These are phyloP conservation scores for Phrynocephalus vlangalii DNA, from an alignment of 2,797 vertebrate genomes.

Conservation along the genomic window DNA sequence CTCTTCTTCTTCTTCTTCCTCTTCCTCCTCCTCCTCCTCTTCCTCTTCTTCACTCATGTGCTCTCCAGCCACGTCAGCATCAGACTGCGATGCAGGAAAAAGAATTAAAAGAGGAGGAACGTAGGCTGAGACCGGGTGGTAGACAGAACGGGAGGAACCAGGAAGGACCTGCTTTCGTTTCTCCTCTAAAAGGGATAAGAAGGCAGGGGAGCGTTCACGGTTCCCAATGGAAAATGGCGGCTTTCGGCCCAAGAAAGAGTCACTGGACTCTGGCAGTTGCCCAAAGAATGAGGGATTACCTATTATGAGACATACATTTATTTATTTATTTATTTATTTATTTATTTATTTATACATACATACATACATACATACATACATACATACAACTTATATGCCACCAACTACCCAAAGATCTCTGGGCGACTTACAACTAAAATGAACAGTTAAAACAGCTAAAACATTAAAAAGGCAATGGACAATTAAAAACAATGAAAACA, in stretches of 20 bases:
- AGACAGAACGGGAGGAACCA: neutral
- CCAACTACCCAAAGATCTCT: too few species aligned
- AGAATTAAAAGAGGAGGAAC: neutral
- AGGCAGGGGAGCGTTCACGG: neutral
- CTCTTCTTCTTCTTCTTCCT: conserved; percentile 61
- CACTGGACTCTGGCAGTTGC: neutral
- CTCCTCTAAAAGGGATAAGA: neutral
- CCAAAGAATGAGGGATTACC: neutral
- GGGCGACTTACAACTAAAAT: too few species aligned
- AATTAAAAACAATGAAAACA: too few species aligned
- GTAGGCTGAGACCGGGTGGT: too few species aligned
- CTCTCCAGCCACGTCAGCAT: conserved; percentile 73
- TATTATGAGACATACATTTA: too few species aligned
- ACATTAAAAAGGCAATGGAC: too few species aligned
- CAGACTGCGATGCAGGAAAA: conserved; percentile 70
- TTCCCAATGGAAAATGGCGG: neutral
- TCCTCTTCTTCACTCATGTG: conserved; percentile 69
- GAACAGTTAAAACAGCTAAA: too few species aligned
- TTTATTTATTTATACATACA: too few species aligned
- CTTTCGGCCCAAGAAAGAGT: neutral
- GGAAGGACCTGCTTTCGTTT: neutral
- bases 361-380: too few species aligned
- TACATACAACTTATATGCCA: too few species aligned
- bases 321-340: too few species aligned
- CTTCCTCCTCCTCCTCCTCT: conserved; percentile 64